phyloP scores from a whole-genome alignment of 2,888 invertebrate species.

The Rhogogaster chlorosoma region DNA sequence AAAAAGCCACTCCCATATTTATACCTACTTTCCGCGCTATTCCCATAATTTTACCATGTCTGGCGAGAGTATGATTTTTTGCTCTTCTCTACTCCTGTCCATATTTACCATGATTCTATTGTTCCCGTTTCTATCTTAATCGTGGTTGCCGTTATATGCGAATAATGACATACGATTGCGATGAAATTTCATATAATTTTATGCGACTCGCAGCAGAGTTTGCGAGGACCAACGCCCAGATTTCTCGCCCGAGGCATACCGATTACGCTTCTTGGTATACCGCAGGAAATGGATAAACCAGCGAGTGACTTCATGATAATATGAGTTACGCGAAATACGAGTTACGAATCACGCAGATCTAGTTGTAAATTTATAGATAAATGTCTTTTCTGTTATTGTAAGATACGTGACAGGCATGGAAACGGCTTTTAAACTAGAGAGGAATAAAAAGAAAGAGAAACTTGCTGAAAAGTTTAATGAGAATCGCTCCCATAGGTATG shows the following conservation, averaged over 20 bases:
- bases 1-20: slow-evolving; percentile 43
- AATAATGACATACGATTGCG: neutral
- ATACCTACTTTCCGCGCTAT: neutral
- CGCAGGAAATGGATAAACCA: neutral
- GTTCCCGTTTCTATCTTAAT: neutral
- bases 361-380: slow-evolving; percentile 1
- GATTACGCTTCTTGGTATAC: neutral
- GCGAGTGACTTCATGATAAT: neutral
- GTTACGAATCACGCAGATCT: neutral
- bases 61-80: neutral
- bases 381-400: neutral
- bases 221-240: slow-evolving; percentile 25
- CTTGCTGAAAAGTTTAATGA: slow-evolving; percentile 6
- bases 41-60: neutral
- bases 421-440: neutral
- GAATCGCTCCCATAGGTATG: neutral
- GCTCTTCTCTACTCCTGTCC: neutral
- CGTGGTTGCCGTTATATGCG: neutral
- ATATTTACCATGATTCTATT: neutral
- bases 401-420: neutral
- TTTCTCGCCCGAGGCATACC: slow-evolving; percentile 30
- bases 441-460: slow-evolving; percentile 34
- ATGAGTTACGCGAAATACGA: slow-evolving; percentile 9
- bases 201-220: neutral
- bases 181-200: neutral